Evolutionary conservation across 2,797 vertebrate genomes (phyloP), one percentile per base, ranked within the genome.

Genomic region (Linurgus olivaceus): DNA sequence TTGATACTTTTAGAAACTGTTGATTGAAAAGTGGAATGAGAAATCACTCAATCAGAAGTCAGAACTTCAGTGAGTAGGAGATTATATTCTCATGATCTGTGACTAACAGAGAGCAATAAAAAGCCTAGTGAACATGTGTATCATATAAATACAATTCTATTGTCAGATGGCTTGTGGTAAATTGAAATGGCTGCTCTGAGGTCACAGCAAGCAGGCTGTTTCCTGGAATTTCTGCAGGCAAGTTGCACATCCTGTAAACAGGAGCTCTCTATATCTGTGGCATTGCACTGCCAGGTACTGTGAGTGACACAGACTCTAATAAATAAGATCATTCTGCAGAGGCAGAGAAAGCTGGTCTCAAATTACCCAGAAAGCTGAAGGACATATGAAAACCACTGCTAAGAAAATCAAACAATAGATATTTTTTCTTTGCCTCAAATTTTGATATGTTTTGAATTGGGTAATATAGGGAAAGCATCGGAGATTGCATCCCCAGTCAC

Each of bases 151-250:
- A 92, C 40, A 82, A 24, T 85, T 62, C 71, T 59, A 24, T 67
- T 93, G 73, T 93, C 80, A 66, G 74, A n/a, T 52, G 48, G 71
- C 48, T 82, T 94, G 77, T 88, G 78, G 84, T 51, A 58, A 71
- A 86, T 54, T 86, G 88, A 90, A 94, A 75, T 55, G 80, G 80
- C 83, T 85, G 66, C 38, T 88, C 77, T 75, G 87, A 92, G 73
- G 94, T 94, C 86, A 93, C 33, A 48, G 74, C 83, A 91, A 82
- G 75, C 63, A 79, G 84, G 33, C 12, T 17, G 44, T 75, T 96
- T 92, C 94, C 95, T 91, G 96, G 84, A 95, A 92, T 94, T 92
- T 76, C 80, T 90, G 86, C 63, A 82, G 90, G 63, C 77, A 84
- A 88, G 54, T 44, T 72, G 84, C 28, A 89, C 74, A 85, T 94